phyloP scores from a whole-genome alignment of 2,797 vertebrate species.

The Decapterus maruadsi region DNA sequence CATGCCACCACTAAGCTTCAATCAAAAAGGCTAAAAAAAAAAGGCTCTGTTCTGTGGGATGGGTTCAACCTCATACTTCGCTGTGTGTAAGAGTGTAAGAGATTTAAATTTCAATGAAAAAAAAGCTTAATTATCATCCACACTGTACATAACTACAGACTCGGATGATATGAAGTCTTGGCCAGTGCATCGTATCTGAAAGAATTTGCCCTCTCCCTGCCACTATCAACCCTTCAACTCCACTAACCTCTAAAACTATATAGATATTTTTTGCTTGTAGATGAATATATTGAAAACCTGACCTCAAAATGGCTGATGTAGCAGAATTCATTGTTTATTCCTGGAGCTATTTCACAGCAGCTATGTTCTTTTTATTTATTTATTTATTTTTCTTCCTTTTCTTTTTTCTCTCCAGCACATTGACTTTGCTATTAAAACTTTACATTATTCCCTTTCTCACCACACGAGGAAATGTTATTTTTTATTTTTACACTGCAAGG shows the following conservation, averaged over 20 bases:
- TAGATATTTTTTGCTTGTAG: slow-evolving; percentile 9
- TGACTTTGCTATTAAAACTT: not conserved
- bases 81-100: too few species aligned
- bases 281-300: slow-evolving; percentile 8
- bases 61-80: not conserved
- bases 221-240: not conserved
- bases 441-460: not conserved
- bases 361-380: slow-evolving; percentile 1
- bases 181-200: not conserved
- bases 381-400: too few species aligned
- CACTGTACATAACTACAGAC: not conserved
- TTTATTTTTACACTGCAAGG: not conserved
- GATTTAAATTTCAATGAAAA: not conserved
- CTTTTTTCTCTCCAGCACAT: not conserved
- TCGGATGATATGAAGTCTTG: not conserved
- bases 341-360: slow-evolving; percentile 17
- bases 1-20: not conserved
- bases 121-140: not conserved
- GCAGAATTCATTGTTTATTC: slow-evolving; percentile 26
- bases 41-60: too few species aligned
- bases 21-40: not conserved
- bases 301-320: slow-evolving; percentile 11
- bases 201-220: not conserved
- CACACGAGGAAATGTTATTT: not conserved
- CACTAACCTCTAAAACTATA: slow-evolving; percentile 2